Conservation (phyloP, 2,888 invertebrate species). For the Plagodis pulveraria region DNA sequence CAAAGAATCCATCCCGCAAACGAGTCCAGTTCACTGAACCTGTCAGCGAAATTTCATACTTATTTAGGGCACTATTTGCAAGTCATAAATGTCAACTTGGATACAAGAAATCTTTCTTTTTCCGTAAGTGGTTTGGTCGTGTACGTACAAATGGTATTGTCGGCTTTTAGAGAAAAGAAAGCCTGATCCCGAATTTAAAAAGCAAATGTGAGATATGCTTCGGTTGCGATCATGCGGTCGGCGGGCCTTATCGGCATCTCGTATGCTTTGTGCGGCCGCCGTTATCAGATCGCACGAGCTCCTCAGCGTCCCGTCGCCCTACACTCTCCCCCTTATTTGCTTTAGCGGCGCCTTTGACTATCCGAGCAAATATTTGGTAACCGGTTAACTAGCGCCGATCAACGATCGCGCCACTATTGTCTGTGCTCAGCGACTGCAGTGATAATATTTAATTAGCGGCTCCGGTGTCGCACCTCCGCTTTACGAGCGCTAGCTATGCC, state of each 20-base stretch:
- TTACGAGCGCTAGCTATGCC: slow-evolving; percentile 49
- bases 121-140: slow-evolving; percentile 6
- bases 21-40: slow-evolving; percentile 60
- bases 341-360: slow-evolving; percentile 76
- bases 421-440: slow-evolving; percentile 71
- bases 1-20: slow-evolving; percentile 41
- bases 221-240: slow-evolving; percentile 58
- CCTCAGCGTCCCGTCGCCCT: slow-evolving; percentile 44
- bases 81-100: slow-evolving; percentile 48
- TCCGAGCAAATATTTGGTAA: slow-evolving; percentile 77
- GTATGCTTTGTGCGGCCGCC: slow-evolving; percentile 65
- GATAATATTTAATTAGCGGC: slow-evolving; percentile 83
- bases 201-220: slow-evolving; percentile 58
- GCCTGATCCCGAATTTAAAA: slow-evolving; percentile 48
- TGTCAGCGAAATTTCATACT: slow-evolving; percentile 68
- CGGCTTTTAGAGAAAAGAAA: slow-evolving; percentile 30
- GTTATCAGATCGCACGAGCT: slow-evolving; percentile 70
- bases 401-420: slow-evolving; percentile 74
- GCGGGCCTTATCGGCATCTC: slow-evolving; percentile 70
- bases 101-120: slow-evolving; percentile 26
- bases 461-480: slow-evolving; percentile 75
- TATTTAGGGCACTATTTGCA: slow-evolving; percentile 71
- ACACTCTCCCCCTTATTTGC: slow-evolving; percentile 63
- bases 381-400: slow-evolving; percentile 78
- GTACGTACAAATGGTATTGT: slow-evolving; percentile 17